These are phyloP conservation scores for Nomada hirtipes DNA, from an alignment of 2,888 invertebrate genomes.

Conservation along the genomic window DNA sequence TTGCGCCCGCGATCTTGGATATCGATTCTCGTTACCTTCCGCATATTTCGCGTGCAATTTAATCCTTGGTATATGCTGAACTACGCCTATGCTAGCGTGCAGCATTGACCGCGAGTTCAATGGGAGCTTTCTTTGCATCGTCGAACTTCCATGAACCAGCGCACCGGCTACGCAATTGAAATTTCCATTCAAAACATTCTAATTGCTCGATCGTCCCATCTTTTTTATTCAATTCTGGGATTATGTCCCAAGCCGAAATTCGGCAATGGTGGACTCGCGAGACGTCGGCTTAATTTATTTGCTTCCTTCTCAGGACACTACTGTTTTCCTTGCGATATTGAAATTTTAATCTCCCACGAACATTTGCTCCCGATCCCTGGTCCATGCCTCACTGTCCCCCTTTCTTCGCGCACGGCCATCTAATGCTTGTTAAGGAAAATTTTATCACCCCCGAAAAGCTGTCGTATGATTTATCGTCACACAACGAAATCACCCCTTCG, in stretches of 20 bases:
- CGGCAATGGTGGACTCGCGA: not conserved
- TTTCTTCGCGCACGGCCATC: not conserved
- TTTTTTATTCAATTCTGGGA: not conserved
- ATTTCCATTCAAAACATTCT: not conserved
- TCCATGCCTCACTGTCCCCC: not conserved
- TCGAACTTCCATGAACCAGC: not conserved
- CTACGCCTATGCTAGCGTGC: not conserved
- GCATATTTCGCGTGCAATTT: not conserved
- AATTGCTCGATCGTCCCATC: not conserved
- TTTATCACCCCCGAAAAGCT: not conserved
- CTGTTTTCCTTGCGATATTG: slow-evolving; percentile 6
- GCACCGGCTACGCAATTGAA: not conserved
- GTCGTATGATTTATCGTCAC: not conserved
- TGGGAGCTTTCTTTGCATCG: not conserved
- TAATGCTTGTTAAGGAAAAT: not conserved
- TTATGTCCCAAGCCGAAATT: slow-evolving; percentile 6
- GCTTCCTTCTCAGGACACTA: slow-evolving; percentile 4
- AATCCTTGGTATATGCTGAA: not conserved
- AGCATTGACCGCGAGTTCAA: no score
- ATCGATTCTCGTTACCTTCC: not conserved
- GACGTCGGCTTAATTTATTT: slow-evolving; percentile 25
- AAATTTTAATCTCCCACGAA: slow-evolving; percentile 8
- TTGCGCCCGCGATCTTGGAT: not conserved
- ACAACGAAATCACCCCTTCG: not conserved
- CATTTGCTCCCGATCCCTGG: not conserved